Conservation (phyloP, 2,113 vertebrate species). For the Cricetomys ansorgei region DNA sequence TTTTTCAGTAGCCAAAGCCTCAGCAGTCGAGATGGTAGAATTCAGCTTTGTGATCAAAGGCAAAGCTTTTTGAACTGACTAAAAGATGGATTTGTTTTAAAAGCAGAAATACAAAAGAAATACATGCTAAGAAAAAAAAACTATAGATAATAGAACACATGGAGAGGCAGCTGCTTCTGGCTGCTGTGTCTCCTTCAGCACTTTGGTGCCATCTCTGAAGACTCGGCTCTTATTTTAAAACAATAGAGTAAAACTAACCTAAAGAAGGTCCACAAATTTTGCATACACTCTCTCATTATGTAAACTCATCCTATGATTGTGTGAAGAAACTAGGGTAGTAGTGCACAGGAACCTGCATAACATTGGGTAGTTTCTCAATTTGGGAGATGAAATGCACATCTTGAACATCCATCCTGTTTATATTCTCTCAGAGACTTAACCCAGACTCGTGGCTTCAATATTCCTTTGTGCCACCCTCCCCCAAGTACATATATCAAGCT, state of each 20-base stretch:
- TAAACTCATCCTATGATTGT: background rate
- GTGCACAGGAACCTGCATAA: background rate
- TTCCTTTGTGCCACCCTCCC: background rate
- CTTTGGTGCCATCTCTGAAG: background rate
- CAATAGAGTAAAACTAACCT: background rate
- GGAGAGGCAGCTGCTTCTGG: background rate
- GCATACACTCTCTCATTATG: background rate
- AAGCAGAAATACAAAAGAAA: conserved; percentile 18
- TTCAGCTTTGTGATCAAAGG: background rate
- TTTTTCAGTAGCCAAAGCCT: conserved; percentile 5
- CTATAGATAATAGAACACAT: background rate
- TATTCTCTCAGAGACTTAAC: background rate
- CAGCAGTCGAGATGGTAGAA: background rate
- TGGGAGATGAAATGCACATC: background rate
- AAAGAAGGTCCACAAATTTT: background rate
- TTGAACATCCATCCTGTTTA: background rate
- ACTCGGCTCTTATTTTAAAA: background rate
- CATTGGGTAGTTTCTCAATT: background rate
- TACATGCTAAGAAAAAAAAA: background rate
- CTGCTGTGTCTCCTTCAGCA: background rate
- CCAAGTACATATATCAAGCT: background rate
- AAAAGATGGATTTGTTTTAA: background rate
- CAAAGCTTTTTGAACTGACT: conserved; percentile 16
- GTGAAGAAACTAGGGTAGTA: background rate
- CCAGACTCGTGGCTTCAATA: background rate